Conservation (phyloP, 1,140 invertebrate species). For the Adelges cooleyi region DNA sequence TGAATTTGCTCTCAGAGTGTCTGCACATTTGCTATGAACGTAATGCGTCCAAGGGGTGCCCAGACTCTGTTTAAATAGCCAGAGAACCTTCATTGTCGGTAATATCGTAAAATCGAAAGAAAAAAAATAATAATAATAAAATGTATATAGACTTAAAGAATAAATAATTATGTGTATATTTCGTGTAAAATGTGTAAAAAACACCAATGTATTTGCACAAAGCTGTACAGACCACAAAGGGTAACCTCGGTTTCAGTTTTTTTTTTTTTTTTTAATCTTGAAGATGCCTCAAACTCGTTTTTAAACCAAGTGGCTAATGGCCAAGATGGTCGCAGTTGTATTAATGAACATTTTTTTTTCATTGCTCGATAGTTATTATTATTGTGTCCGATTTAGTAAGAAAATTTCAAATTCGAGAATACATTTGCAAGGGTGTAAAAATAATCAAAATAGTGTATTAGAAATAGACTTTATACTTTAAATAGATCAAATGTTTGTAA, state of each 20-base stretch:
- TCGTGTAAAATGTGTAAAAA: background rate
- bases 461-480: too few species aligned
- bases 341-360: too few species aligned
- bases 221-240: background rate
- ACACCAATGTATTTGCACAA: background rate
- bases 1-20: too few species aligned
- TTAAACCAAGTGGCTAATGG: background rate
- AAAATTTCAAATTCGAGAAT: too few species aligned
- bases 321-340: too few species aligned
- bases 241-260: constrained; percentile 1
- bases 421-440: too few species aligned
- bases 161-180: background rate
- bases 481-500: too few species aligned
- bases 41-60: background rate
- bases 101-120: background rate
- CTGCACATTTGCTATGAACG: background rate
- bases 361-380: too few species aligned
- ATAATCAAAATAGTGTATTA: too few species aligned
- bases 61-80: background rate
- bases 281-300: constrained; percentile 9
- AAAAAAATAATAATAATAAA: background rate
- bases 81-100: background rate
- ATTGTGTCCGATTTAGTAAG: too few species aligned
- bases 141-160: background rate
- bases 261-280: background rate